Conservation (phyloP, 2,113 vertebrate genomes). For the Eulemur macaco region DNA sequence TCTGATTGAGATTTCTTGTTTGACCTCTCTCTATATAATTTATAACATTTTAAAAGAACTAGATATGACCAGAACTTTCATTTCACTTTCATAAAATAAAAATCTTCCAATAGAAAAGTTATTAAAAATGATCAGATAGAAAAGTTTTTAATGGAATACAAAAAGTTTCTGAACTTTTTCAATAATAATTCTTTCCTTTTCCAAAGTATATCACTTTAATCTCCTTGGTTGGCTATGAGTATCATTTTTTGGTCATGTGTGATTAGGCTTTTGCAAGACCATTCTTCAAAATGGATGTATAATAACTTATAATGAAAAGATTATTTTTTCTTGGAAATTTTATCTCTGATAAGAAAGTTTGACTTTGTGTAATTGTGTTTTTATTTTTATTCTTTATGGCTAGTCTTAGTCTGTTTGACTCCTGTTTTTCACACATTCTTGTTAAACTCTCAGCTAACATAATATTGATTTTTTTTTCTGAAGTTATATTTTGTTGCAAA, state of each 20-base stretch:
- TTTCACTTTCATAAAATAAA: conserved; percentile 58
- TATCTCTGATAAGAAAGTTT: background rate
- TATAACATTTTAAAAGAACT: background rate
- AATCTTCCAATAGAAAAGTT: conserved; percentile 38
- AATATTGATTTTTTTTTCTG: conserved; percentile 60
- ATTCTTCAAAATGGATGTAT: conserved; percentile 45
- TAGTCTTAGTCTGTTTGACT: conserved; percentile 30
- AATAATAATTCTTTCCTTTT: background rate
- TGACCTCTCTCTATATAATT: background rate
- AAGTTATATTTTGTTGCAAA: conserved; percentile 62
- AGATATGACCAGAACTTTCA: background rate
- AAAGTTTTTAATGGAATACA: conserved; percentile 41
- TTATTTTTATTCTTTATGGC: conserved; percentile 31
- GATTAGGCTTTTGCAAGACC: conserved; percentile 14
- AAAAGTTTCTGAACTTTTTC: conserved; percentile 18
- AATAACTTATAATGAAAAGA: conserved; percentile 48
- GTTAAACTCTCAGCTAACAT: conserved; percentile 59
- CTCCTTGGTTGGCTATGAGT: background rate
- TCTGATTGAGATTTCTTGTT: background rate
- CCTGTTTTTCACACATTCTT: conserved; percentile 29
- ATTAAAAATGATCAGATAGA: conserved; percentile 33
- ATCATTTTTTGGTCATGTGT: background rate
- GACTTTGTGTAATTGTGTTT: conserved; percentile 51
- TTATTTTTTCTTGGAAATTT: conserved; percentile 56
- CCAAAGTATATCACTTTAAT: background rate